These are phyloP conservation scores for Crocodylus rhombifer DNA, from an alignment of 2,797 vertebrate genomes.

Conservation along the genomic window DNA sequence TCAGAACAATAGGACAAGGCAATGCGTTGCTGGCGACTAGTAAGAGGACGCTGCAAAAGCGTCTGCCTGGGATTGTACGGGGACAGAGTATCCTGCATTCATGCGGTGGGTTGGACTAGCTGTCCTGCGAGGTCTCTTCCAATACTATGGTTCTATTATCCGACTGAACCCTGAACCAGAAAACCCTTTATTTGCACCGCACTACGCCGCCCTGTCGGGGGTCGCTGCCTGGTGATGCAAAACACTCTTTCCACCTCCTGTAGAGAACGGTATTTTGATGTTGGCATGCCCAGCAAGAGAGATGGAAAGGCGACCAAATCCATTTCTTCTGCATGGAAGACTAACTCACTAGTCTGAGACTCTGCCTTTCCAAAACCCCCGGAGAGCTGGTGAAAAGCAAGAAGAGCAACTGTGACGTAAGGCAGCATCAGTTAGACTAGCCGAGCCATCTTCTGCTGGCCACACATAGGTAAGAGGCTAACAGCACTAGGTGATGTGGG, in stretches of 20 bases:
- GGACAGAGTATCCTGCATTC: no score
- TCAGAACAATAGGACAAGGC: no score
- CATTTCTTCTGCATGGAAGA: not conserved
- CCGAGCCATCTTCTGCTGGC: fast-evolving
- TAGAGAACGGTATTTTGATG: not conserved
- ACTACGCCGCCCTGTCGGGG: no score
- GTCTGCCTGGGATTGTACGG: no score
- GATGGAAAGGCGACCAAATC: not conserved
- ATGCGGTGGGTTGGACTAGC: no score
- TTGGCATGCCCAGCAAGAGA: not conserved
- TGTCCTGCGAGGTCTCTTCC: no score
- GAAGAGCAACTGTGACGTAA: not conserved
- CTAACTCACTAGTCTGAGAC: not conserved
- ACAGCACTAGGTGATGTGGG: fast-evolving
- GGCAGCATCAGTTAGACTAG: not conserved
- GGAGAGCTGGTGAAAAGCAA: not conserved
- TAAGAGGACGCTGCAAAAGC: no score
- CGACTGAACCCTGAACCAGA: no score
- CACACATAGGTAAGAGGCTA: fast-evolving
- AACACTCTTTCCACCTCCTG: not conserved
- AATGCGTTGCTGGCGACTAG: no score
- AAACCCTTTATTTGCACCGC: no score
- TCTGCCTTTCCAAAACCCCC: not conserved
- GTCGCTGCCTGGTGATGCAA: not conserved
- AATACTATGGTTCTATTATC: no score